Percentiles rank a stretch among this genome's conserved stretches.
These are phyloP conservation scores for Mimumesa dahlbomi DNA, from an alignment of 2,888 invertebrate genomes.

Conservation along the genomic window DNA sequence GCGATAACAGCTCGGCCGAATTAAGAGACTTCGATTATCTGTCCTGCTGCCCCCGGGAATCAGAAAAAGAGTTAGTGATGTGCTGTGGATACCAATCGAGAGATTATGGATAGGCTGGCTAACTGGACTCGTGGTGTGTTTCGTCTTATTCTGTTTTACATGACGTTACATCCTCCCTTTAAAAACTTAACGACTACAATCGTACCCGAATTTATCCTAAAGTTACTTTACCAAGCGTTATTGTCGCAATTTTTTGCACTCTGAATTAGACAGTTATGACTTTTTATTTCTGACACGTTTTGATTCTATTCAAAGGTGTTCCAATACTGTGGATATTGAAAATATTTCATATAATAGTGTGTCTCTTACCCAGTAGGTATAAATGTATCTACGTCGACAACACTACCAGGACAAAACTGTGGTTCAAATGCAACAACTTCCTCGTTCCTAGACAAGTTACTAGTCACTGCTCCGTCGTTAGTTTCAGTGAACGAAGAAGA, in stretches of 20 bases:
- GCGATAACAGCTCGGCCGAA: conserved; percentile 50
- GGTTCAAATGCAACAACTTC: conserved; percentile 65
- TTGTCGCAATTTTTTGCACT: no score
- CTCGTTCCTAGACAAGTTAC: conserved; percentile 65
- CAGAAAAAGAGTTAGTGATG: conserved; percentile 71
- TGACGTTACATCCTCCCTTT: no score
- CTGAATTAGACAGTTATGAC: no score
- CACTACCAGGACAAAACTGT: conserved; percentile 68
- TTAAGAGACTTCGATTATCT: conserved; percentile 21
- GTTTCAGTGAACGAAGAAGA: conserved; percentile 79
- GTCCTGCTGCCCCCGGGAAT: conserved; percentile 4
- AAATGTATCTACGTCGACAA: conserved; percentile 63
- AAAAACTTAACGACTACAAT: no score
- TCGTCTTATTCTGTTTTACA: background rate
- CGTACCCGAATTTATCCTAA: no score
- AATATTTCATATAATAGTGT: background rate
- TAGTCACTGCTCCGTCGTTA: conserved; percentile 74
- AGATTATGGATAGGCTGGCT: conserved; percentile 76
- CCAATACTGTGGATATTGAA: no score
- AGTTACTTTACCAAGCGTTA: no score
- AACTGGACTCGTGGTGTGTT: conserved; percentile 76
- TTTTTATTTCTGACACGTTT: no score
- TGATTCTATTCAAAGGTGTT: no score
- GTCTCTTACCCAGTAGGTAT: conserved; percentile 58
- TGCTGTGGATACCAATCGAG: conserved; percentile 70